Conservation (phyloP, 2,888 invertebrate genomes). For the Agonopterix subpropinquella region DNA sequence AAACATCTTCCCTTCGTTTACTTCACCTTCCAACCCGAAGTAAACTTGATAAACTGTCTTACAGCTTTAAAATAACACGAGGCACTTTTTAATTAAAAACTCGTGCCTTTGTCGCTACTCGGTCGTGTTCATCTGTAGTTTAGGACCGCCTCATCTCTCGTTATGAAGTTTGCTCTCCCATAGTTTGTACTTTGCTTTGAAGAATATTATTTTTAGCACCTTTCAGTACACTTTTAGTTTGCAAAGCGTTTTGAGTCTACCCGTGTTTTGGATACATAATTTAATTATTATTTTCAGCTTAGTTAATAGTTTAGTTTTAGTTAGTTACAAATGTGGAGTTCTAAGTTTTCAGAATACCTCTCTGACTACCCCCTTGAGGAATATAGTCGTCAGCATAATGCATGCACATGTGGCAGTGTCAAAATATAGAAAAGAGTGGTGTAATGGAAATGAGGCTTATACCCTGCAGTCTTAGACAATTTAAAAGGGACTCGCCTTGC, state of each 20-base stretch:
- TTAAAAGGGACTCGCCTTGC: no score
- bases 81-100: conserved; percentile 7
- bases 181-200: conserved; percentile 50
- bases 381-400: no score
- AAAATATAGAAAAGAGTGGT: no score
- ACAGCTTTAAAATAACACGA: conserved; percentile 1
- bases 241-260: conserved; percentile 30
- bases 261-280: conserved; percentile 12
- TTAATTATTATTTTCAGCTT: conserved; percentile 3
- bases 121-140: conserved; percentile 1
- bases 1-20: no score
- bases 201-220: conserved; percentile 44
- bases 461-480: no score
- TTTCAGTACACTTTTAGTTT: conserved; percentile 37
- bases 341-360: no score
- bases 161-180: conserved; percentile 53
- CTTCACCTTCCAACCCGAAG: background rate
- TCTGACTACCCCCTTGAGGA: no score
- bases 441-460: no score
- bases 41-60: conserved; percentile 1
- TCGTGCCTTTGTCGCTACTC: conserved; percentile 3
- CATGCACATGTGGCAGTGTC: no score
- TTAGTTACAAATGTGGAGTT: no score
- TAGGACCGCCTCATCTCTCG: conserved; percentile 27
- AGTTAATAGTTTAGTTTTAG: no score